Conservation (phyloP, 2,113 vertebrate species). For the Actinemys pallida region DNA sequence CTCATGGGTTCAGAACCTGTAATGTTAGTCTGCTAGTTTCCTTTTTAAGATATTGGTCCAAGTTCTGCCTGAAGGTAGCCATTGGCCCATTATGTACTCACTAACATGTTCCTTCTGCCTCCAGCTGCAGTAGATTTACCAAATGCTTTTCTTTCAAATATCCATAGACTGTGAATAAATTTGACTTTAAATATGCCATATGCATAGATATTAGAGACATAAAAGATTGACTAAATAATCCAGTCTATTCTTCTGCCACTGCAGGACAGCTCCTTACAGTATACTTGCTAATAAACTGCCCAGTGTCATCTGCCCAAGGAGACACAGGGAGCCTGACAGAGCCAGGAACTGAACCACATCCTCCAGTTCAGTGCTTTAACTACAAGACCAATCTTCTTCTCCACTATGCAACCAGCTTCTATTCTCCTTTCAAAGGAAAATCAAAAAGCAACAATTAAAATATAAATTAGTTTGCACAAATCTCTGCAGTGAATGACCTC, state of each 20-base stretch:
- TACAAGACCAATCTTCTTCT: constrained; percentile 2
- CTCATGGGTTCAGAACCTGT: background rate
- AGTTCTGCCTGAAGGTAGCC: background rate
- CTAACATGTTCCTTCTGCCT: too few relatives aligned
- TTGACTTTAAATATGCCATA: constrained; percentile 43
- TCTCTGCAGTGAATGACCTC: rapidly evolving
- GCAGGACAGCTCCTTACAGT: constrained; percentile 1
- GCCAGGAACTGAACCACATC: background rate
- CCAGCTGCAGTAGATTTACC: background rate
- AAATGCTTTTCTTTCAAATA: background rate
- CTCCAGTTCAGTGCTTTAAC: background rate
- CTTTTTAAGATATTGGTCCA: background rate
- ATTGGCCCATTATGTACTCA: background rate
- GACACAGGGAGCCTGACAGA: constrained; percentile 11
- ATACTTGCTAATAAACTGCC: background rate
- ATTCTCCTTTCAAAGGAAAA: constrained; percentile 6
- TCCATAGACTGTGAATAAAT: background rate
- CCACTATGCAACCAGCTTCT: constrained; percentile 3
- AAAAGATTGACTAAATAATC: background rate
- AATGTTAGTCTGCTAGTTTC: background rate
- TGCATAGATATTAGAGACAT: background rate
- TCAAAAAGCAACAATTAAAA: constrained; percentile 32
- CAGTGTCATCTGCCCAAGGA: background rate
- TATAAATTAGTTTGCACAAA: background rate
- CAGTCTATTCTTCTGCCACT: background rate